Base-by-base conservation (phyloP, 2,113 vertebrate genomes). In the Silurus asotus region DNA sequence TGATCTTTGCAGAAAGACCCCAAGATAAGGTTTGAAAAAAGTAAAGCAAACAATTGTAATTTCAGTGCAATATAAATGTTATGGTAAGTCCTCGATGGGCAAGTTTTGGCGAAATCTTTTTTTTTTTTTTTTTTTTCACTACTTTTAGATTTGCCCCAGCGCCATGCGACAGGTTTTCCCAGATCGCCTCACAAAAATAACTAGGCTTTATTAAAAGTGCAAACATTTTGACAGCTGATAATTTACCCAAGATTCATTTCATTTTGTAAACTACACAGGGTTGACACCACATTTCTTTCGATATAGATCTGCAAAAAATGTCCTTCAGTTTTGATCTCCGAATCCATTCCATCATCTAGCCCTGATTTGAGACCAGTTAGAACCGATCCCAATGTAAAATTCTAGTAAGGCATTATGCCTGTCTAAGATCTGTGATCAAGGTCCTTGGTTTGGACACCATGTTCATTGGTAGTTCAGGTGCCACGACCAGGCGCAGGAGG, bases 211-310 rank as follows among this genome's bases (percentile, higher is more conserved):
- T 72, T 81, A 28, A 65, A 87, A 87, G 82, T 87, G 82, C 85
- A 87, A 89, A 84, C 76, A 76, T 81, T 88, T 80, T 81, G 74
- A 83, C 85, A 56, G 80, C 81, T 81, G 67, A 62, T n/a, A 76
- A 72, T 70, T 59, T 58, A 79, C 37, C 69, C 83, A 69, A 37
- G 15, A 28, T 70, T 84, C 82, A 76, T 62, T 84, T 8, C 5
- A 8, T 64, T 55, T 64, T 75, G 49, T 79, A 65, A 87, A 83
- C 67, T 85, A 61, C 69, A 84, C 72, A 64, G 49, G 37, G 78
- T 64, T 88, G 61, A 80, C 13, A 61, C 49, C 62, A 61, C 28
- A 80, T 80, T 45, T 80, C n/a, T 74, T 37, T 37, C 37, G 17
- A 74, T 81, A 74, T 23, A 86, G 56, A 48, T 61, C 77, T 45